Evolutionary conservation across 2,888 invertebrate species (phyloP).

Genomic region (Nudaria mundana): DNA sequence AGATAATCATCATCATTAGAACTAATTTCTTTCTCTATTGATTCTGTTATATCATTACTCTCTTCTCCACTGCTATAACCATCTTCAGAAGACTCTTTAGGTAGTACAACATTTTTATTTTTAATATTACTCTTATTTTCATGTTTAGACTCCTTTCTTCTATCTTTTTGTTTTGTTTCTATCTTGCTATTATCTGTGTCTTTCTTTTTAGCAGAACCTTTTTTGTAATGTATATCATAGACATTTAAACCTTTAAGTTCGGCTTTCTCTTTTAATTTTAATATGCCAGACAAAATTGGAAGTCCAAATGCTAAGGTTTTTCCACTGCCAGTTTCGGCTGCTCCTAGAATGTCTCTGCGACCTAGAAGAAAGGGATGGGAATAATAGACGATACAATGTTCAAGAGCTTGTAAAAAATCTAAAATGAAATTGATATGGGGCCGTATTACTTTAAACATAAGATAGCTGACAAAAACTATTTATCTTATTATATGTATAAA

Average conservation of each 20-base stretch:
- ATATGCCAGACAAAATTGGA: conserved; percentile 93
- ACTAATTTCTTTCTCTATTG: conserved; percentile 22
- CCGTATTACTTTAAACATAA: no score
- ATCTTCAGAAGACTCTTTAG: conserved; percentile 65
- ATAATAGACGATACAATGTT: neutral
- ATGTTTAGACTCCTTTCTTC: no score
- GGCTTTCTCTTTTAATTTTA: conserved; percentile 83
- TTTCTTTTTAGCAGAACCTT: conserved; percentile 52
- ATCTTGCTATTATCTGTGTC: no score
- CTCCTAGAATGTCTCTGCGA: conserved; percentile 96
- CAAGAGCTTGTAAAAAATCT: no score
- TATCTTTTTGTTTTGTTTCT: conserved; percentile 13
- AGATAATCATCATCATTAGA: conserved; percentile 47
- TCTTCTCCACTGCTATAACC: conserved; percentile 61
- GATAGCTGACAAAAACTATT: no score
- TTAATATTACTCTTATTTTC: conserved; percentile 21
- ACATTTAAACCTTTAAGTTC: conserved; percentile 56
- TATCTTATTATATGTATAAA: no score
- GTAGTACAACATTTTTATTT: conserved; percentile 20
- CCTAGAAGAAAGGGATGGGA: conserved; percentile 59
- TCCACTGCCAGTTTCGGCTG: conserved; percentile 99
- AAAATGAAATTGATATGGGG: no score
- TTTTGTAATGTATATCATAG: conserved; percentile 66
- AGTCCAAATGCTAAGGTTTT: conserved; percentile 99
- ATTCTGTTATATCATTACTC: conserved; percentile 50